Conservation (phyloP, 2,113 vertebrate species). For the Athene cunicularia region DNA sequence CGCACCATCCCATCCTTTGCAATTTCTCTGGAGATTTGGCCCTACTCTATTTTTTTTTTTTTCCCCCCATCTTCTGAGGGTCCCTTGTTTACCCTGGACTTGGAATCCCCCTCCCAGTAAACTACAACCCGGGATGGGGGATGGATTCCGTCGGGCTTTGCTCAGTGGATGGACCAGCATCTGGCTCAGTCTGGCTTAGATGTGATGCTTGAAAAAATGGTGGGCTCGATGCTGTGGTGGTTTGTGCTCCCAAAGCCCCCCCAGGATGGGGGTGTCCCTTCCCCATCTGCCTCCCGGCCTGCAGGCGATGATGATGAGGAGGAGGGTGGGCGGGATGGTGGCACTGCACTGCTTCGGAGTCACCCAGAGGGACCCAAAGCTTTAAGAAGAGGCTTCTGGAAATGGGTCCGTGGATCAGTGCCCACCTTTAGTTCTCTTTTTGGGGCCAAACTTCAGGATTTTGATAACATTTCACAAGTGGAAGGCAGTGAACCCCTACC, state of each 20-base stretch:
- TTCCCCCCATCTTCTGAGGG: not conserved
- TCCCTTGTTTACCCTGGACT: not conserved
- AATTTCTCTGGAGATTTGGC: accelerated
- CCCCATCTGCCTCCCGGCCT: accelerated
- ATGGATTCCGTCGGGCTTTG: not conserved
- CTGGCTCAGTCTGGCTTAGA: not conserved
- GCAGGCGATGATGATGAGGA: not conserved
- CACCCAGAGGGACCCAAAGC: not conserved
- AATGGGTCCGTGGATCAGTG: not conserved
- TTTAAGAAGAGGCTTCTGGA: not conserved
- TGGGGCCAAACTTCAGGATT: not conserved
- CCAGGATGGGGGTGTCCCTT: not conserved
- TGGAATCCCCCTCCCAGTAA: too few species aligned
- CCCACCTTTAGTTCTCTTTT: not conserved
- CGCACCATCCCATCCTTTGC: accelerated
- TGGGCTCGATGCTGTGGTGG: accelerated
- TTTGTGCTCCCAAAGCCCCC: not conserved
- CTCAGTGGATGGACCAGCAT: not conserved
- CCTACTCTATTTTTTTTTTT: not conserved
- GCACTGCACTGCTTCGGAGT: accelerated
- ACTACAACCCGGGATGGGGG: accelerated
- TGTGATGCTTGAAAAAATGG: accelerated
- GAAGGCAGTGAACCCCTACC: not conserved
- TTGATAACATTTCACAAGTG: not conserved
- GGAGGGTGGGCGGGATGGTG: not conserved